Base-by-base conservation (phyloP, 2,888 invertebrate genomes). In the Sabatieria punctata region DNA sequence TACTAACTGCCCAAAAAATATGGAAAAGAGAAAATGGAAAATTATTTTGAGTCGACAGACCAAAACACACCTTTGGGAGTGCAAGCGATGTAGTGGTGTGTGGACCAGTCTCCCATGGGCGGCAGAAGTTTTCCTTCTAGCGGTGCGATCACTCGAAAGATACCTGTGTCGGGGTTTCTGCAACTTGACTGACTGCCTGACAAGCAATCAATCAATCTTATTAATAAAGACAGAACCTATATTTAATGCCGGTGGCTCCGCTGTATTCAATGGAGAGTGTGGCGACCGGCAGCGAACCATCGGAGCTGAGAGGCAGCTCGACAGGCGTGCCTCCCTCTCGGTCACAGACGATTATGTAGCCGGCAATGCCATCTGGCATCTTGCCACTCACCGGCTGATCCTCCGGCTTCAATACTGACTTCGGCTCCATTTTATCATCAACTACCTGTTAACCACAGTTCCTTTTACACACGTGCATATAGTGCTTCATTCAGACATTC, bases 81-180 rank as follows among this genome's bases (percentile, higher is more conserved):
- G 42, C 27, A 30, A 22, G 42, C 42, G 18, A 42, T 42, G 42
- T 18, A 42, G 33, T 42, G 42, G n/a, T 30, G 33, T 3, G 27
- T 21, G 13, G 22, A 19, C 42, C 42, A 42, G 19, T 33, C 42
- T 4, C 42, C 42, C 4, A 22, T 6, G 4, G 43, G 43, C 23
- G 43, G 43, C 15, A 21, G n/a, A 18, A 43, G 24, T 2, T 6
- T 15, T 13, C 24, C 43, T 2, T 36, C 36, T 18, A 23, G 18
- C 18, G 43, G 43, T 2, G 43, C 43, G 2, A 43, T 2, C 4
- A 43, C 18, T 22, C 43, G 35, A 19, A 23, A 43, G 4, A 43
- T 8, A 4, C 43, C 43, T 2, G 43, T 35, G 35, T 35, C 43
- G n/a, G 43, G 43, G 18, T 43, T 43, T 24, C 43, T 43, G 42